Percentiles rank a stretch among this genome's conserved stretches.
Conservation (phyloP, 2,797 vertebrate genomes). For the Manis javanica region DNA sequence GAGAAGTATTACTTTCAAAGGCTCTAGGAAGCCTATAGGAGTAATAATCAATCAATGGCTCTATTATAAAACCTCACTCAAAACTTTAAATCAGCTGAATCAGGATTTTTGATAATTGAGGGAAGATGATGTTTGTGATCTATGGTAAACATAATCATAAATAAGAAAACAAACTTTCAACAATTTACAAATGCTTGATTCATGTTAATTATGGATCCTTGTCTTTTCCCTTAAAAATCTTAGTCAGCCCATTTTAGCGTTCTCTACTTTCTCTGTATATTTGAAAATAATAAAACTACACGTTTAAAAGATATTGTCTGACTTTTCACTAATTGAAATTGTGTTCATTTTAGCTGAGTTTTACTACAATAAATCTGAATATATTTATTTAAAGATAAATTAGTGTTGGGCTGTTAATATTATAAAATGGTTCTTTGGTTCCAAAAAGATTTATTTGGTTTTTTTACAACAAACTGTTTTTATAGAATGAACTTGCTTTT, state of each 20-base stretch:
- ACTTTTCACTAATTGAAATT: slow-evolving; percentile 42
- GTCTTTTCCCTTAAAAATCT: slow-evolving; percentile 50
- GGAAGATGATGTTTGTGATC: slow-evolving; percentile 49
- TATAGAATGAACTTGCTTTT: slow-evolving; percentile 15
- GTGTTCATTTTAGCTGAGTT: slow-evolving; percentile 59
- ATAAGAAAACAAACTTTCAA: slow-evolving; percentile 27
- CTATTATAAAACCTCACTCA: slow-evolving; percentile 54
- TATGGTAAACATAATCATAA: slow-evolving; percentile 36
- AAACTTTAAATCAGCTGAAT: slow-evolving; percentile 9
- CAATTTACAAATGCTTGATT: slow-evolving; percentile 42
- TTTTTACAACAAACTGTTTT: slow-evolving; percentile 57
- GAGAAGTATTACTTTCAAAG: slow-evolving; percentile 61
- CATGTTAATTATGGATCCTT: slow-evolving; percentile 1
- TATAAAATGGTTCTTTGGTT: slow-evolving; percentile 52
- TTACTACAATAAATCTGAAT: not conserved
- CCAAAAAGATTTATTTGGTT: slow-evolving; percentile 8
- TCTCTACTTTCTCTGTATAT: slow-evolving; percentile 44
- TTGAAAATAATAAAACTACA: slow-evolving; percentile 60
- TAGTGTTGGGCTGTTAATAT: slow-evolving; percentile 48
- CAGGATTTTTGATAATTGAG: slow-evolving; percentile 57
- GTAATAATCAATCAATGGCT: slow-evolving; percentile 21
- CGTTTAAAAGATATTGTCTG: slow-evolving; percentile 42
- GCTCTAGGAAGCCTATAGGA: slow-evolving; percentile 28
- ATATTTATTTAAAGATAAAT: not conserved
- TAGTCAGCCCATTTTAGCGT: slow-evolving; percentile 30